Evolutionary conservation across 2,113 vertebrate genomes (phyloP).

Genomic region (Upupa epops): DNA sequence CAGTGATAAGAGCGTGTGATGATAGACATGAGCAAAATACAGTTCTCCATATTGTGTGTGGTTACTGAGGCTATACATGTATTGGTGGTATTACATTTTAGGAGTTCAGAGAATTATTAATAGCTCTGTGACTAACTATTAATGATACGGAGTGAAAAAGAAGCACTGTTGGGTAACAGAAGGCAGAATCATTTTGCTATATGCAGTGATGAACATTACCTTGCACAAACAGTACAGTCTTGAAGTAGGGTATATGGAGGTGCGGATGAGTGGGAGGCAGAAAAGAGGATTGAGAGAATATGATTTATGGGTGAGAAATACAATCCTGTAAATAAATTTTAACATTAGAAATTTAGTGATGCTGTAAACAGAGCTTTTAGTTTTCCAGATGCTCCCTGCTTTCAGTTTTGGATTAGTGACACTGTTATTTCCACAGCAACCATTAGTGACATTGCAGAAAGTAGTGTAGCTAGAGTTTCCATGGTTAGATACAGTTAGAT

Average conservation of each 20-base stretch:
- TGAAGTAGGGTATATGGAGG: slow-evolving; percentile 56
- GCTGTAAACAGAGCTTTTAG: not conserved
- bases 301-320: slow-evolving; percentile 42
- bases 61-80: slow-evolving; percentile 71
- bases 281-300: slow-evolving; percentile 28
- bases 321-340: slow-evolving; percentile 14
- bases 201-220: slow-evolving; percentile 53
- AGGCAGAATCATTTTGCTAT: slow-evolving; percentile 69
- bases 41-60: slow-evolving; percentile 42
- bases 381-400: not conserved
- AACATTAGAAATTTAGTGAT: slow-evolving; percentile 18
- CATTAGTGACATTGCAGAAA: not conserved
- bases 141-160: slow-evolving; percentile 64
- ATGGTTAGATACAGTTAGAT: not conserved
- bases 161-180: slow-evolving; percentile 66
- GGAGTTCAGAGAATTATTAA: slow-evolving; percentile 71
- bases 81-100: slow-evolving; percentile 66
- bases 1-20: slow-evolving; percentile 13
- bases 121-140: slow-evolving; percentile 76
- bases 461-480: not conserved
- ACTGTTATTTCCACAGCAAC: slow-evolving; percentile 31
- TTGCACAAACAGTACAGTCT: slow-evolving; percentile 68
- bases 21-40: slow-evolving; percentile 40
- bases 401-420: not conserved
- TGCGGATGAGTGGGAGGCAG: slow-evolving; percentile 50